Conservation (phyloP, 2,888 invertebrate species). For the Synanthedon vespiformis region DNA sequence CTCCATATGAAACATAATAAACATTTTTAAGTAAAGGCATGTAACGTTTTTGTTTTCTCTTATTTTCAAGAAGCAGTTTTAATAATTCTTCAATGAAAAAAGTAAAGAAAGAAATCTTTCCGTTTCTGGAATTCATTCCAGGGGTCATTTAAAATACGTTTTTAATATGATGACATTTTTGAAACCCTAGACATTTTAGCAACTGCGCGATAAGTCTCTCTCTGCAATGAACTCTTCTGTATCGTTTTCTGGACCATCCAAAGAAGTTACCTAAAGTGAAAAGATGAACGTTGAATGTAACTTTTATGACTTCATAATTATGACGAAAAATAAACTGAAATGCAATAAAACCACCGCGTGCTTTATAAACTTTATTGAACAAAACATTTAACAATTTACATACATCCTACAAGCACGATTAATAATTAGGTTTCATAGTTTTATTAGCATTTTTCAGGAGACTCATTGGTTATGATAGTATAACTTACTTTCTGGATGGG, state of each 20-base stretch:
- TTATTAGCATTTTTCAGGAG: neutral
- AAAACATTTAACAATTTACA: neutral
- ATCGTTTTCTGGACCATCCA: conserved; percentile 5
- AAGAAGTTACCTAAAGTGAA: conserved; percentile 21
- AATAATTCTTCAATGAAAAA: no score
- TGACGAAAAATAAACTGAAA: neutral
- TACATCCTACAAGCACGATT: neutral
- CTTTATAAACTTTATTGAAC: neutral
- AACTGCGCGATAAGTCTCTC: neutral
- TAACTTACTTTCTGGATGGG: conserved; percentile 44
- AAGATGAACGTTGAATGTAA: conserved; percentile 2
- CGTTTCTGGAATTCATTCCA: no score
- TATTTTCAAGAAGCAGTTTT: no score
- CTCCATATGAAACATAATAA: no score
- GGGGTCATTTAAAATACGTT: no score
- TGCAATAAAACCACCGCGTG: conserved; percentile 36
- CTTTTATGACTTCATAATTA: neutral
- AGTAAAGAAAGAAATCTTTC: no score
- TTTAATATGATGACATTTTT: no score
- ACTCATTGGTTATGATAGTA: conserved; percentile 21
- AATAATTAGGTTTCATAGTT: neutral
- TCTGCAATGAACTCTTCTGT: neutral
- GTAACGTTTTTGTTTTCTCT: no score
- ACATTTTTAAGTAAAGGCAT: no score
- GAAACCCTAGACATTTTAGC: neutral